These are phyloP conservation scores for Hyles euphorbiae DNA, from an alignment of 1,140 invertebrate genomes.

Conservation along the genomic window DNA sequence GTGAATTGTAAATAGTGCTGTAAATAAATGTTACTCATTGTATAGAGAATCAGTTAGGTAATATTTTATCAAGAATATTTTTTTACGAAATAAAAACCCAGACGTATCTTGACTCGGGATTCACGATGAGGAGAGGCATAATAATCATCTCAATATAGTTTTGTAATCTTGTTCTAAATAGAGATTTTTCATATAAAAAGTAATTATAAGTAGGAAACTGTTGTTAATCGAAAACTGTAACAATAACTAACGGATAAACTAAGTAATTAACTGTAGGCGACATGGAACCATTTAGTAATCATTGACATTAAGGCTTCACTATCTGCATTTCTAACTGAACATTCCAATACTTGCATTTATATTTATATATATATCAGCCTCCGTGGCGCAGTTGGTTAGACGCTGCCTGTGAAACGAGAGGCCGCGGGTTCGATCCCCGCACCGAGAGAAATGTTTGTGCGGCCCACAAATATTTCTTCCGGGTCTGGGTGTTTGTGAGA, in stretches of 20 bases:
- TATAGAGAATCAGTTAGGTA: slow-evolving; percentile 53
- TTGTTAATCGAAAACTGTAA: background rate
- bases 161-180: slow-evolving; percentile 9
- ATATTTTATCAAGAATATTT: slow-evolving; percentile 71
- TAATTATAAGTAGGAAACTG: background rate
- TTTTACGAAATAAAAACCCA: slow-evolving; percentile 48
- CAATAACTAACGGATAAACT: slow-evolving; percentile 8
- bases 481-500: no score
- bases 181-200: slow-evolving; percentile 10
- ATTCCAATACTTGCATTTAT: slow-evolving; percentile 40
- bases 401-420: no score
- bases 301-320: slow-evolving; percentile 5
- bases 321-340: slow-evolving; percentile 19
- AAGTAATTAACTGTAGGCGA: slow-evolving; percentile 14
- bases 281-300: slow-evolving; percentile 49
- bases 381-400: no score
- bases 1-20: slow-evolving; percentile 48
- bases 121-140: slow-evolving; percentile 6
- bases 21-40: slow-evolving; percentile 51
- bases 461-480: no score
- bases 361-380: slow-evolving; percentile 8
- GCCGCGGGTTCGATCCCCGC: no score
- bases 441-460: no score
- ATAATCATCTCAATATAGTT: slow-evolving; percentile 7
- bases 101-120: slow-evolving; percentile 19